Percentiles rank a stretch among this genome's conserved stretches.
These are phyloP conservation scores for Microctonus brassicae DNA, from an alignment of 2,888 invertebrate genomes.

Conservation along the genomic window DNA sequence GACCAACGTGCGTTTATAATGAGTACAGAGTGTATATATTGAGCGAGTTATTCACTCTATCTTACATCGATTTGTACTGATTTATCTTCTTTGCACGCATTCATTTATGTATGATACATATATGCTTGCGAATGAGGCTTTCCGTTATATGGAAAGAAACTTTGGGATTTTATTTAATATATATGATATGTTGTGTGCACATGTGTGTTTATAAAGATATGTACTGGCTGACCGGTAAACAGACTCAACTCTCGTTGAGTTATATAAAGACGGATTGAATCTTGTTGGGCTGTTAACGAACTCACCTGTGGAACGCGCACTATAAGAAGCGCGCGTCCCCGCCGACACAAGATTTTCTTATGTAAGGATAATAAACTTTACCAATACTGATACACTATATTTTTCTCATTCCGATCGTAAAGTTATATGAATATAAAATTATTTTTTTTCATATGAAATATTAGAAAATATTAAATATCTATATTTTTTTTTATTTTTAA, in stretches of 20 bases:
- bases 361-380: slow-evolving; percentile 29
- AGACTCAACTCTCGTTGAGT: slow-evolving; percentile 41
- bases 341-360: slow-evolving; percentile 7
- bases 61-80: not conserved
- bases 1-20: slow-evolving; percentile 33
- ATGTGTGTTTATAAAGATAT: not conserved
- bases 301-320: slow-evolving; percentile 43
- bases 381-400: not conserved
- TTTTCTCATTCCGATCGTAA: not conserved
- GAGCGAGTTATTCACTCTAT: not conserved
- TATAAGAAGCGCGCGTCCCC: slow-evolving; percentile 26
- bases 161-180: slow-evolving; percentile 11
- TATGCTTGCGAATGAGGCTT: slow-evolving; percentile 19
- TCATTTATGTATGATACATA: too few relatives aligned
- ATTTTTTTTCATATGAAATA: too few relatives aligned
- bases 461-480: too few relatives aligned
- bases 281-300: slow-evolving; percentile 58
- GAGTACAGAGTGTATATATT: slow-evolving; percentile 13
- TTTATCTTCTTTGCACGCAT: not conserved
- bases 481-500: not conserved
- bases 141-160: slow-evolving; percentile 38
- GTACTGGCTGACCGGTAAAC: slow-evolving; percentile 23
- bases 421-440: not conserved
- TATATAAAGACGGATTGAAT: slow-evolving; percentile 60
- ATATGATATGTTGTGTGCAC: not conserved